Percentiles rank a stretch among this genome's conserved stretches.
phyloP scores from a whole-genome alignment of 2,113 vertebrate species.

The Dipodomys ordii region DNA sequence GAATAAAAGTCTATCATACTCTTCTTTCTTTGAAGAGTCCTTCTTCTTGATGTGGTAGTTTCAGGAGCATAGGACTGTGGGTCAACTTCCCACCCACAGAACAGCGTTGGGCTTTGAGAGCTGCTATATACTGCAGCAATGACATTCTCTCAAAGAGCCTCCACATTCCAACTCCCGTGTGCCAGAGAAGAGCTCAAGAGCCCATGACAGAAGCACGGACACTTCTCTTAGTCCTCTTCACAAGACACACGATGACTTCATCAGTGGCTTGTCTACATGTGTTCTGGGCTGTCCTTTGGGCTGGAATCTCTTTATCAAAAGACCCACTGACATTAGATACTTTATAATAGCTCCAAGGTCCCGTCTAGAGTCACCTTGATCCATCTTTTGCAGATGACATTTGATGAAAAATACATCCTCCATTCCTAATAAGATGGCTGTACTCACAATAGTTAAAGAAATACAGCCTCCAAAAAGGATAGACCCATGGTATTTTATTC shows the following conservation, averaged over 20 bases:
- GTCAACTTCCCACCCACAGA: too few species aligned
- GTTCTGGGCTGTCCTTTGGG: background rate
- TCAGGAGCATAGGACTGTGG: background rate
- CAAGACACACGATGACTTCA: background rate
- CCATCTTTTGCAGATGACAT: background rate
- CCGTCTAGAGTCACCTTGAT: background rate
- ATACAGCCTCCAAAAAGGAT: background rate
- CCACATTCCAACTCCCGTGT: too few species aligned
- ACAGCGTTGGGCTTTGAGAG: background rate
- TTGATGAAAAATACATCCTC: background rate
- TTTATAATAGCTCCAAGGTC: background rate
- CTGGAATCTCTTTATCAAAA: background rate
- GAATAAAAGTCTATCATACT: background rate
- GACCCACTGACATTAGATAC: background rate
- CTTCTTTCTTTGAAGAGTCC: background rate
- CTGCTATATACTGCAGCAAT: background rate
- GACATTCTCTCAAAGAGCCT: background rate
- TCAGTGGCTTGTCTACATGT: background rate
- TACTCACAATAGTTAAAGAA: slow-evolving; percentile 16
- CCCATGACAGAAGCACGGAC: background rate
- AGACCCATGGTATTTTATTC: background rate
- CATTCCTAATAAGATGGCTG: background rate
- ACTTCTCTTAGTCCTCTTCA: background rate
- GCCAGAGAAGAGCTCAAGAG: background rate
- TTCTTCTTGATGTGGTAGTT: background rate